Percentiles rank a stretch among this genome's conserved stretches.
Evolutionary conservation across 2,888 invertebrate species (phyloP).

Genomic region (Aporophyla lueneburgensis): DNA sequence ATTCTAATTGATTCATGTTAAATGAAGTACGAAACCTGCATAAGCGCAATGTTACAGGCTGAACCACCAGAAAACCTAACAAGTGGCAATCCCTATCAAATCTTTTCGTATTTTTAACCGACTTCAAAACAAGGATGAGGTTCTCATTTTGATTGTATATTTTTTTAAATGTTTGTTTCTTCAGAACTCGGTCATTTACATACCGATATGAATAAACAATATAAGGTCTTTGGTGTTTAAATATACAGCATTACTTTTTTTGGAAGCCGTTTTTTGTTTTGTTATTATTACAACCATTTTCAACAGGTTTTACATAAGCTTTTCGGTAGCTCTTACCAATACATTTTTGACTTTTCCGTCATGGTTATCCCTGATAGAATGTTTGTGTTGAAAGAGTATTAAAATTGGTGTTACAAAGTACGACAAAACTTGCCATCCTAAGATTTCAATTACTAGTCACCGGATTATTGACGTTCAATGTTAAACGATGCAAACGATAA

Average conservation of each 20-base stretch:
- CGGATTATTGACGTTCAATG: neutral
- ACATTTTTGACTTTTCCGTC: neutral
- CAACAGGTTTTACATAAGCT: neutral
- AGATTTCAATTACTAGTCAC: neutral
- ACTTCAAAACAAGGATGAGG: too few relatives aligned
- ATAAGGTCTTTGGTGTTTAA: too few relatives aligned
- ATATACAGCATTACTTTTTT: too few relatives aligned
- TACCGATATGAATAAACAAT: too few relatives aligned
- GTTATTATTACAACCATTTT: neutral
- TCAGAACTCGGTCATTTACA: too few relatives aligned
- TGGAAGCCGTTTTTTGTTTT: too few relatives aligned
- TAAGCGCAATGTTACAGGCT: neutral
- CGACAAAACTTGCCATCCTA: neutral
- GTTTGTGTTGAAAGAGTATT: too few relatives aligned
- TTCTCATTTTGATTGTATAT: too few relatives aligned
- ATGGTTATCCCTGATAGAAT: neutral
- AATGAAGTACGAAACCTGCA: neutral
- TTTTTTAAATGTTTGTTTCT: too few relatives aligned
- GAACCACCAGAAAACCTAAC: neutral
- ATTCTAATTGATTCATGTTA: constrained; percentile 7
- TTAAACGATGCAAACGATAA: neutral
- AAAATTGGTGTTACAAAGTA: neutral
- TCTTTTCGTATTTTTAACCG: neutral
- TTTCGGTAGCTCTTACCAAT: too few relatives aligned
- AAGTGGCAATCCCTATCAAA: neutral